Evolutionary conservation across 2,888 invertebrate species (phyloP).

Genomic region (Caenorhabditis sinica): DNA sequence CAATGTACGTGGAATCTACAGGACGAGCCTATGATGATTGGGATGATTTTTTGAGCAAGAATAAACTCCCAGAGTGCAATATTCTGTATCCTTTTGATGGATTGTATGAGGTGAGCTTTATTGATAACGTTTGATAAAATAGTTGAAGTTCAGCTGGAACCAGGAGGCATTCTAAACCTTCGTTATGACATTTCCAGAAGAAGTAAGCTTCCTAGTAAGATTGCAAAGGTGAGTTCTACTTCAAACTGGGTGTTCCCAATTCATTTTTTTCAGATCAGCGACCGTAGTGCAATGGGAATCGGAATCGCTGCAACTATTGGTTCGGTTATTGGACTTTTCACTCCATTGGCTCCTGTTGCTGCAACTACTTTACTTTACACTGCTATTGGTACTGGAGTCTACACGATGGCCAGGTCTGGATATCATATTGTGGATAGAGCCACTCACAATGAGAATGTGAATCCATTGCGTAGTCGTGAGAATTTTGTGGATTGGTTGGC

Average conservation of each 20-base stretch:
- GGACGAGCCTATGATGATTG: constrained; percentile 68
- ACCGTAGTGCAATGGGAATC: constrained; percentile 66
- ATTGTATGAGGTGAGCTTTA: constrained; percentile 52
- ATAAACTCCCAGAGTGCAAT: constrained; percentile 64
- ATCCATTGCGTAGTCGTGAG: constrained; percentile 64
- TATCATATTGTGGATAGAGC: constrained; percentile 67
- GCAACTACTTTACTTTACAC: constrained; percentile 64
- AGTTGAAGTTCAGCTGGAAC: constrained; percentile 53
- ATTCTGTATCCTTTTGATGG: constrained; percentile 64
- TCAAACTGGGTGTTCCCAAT: neutral
- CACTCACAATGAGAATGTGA: constrained; percentile 67
- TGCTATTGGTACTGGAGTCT: constrained; percentile 66
- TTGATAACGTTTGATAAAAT: neutral
- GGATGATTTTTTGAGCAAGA: constrained; percentile 67
- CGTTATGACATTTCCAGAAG: constrained; percentile 63
- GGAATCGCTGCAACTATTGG: constrained; percentile 68
- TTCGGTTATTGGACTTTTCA: constrained; percentile 64
- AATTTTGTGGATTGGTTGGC: constrained; percentile 69
- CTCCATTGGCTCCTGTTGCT: constrained; percentile 66
- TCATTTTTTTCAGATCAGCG: constrained; percentile 42
- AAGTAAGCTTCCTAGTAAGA: constrained; percentile 64
- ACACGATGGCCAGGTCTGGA: constrained; percentile 67
- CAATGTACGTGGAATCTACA: constrained; percentile 59
- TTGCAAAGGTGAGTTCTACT: constrained; percentile 49
- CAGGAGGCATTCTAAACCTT: constrained; percentile 52